Base-by-base conservation (phyloP, 2,888 invertebrate species). In the Acleris cristana region DNA sequence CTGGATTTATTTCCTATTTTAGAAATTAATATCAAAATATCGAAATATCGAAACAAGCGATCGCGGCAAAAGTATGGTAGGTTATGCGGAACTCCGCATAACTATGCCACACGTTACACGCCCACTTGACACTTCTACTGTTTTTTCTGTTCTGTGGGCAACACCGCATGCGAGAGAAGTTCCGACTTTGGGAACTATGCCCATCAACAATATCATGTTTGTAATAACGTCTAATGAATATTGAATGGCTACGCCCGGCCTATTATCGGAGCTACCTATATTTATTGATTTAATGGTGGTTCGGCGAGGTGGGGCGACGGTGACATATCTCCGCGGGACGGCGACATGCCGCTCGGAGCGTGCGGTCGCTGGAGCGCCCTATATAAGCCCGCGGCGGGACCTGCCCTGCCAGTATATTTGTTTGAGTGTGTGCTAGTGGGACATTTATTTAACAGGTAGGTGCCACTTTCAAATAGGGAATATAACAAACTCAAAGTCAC, bases 381-480 rank as follows among this genome's bases (percentile, higher is more conserved):
- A 91, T 91, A 91, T 87, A 90, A 90, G 88, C 82, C 81, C 77
- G 76, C 72, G 79, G 69, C 82, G 84, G 89, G 86, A 87, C 78
- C 77, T 76, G 68, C 71, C 58, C 73, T 76, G 76, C 72, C 88
- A 87, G 85, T 88, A 83, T 76, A 83, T 76, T 77, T 78, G 79
- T 82, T 84, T 80, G 83, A 84, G 84, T 79, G 81, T 80, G 86
- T 85, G 83, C 72, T 75, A 80, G 79, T 78, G 81, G 80, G 74
- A 77, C 73, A 77, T 72, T 79, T 71, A 73, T 74, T 69, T 75
- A 78, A 79, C 80, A 88, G 89, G 90, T 89, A 75, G 71, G 84
- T 76, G 10, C 30, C 23, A 58, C 23, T 58, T 45, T 26, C 44
- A 34, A 34, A 18, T 2, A 48, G 48, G 8, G 48, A 48, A 48